A percentile compares a stretch with the other conserved stretches of the same genome.
phyloP scores from a whole-genome alignment of 2,797 vertebrate genomes.

The Sebastolobus alascanus region DNA sequence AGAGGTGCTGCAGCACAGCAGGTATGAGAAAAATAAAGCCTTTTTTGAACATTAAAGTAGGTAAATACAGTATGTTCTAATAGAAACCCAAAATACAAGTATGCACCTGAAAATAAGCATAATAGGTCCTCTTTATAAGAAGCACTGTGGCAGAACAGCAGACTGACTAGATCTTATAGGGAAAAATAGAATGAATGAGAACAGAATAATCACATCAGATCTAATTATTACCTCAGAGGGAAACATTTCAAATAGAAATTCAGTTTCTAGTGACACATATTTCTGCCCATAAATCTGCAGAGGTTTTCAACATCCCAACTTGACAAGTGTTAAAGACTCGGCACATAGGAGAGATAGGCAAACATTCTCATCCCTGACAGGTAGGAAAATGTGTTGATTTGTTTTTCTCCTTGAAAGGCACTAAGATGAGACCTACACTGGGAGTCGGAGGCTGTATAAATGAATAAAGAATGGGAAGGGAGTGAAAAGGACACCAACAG shows the following conservation, averaged over 20 bases:
- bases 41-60: too few species aligned
- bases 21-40: too few species aligned
- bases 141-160: not conserved
- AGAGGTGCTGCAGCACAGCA: too few species aligned
- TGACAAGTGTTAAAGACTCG: slow-evolving; percentile 72
- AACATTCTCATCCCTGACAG: slow-evolving; percentile 64
- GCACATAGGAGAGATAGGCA: slow-evolving; percentile 49
- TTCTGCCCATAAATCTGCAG: not conserved
- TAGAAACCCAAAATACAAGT: too few species aligned
- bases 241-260: not conserved
- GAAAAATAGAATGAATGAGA: not conserved
- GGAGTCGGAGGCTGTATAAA: slow-evolving; percentile 38
- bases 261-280: not conserved
- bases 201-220: not conserved
- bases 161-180: not conserved
- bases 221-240: not conserved
- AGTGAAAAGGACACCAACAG: slow-evolving; percentile 30
- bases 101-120: too few species aligned
- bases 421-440: slow-evolving; percentile 33
- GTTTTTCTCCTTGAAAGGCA: slow-evolving; percentile 56
- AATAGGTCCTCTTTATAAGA: not conserved
- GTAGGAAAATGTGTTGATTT: slow-evolving; percentile 63
- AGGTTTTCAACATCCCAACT: slow-evolving; percentile 38
- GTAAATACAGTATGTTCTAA: too few species aligned
- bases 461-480: slow-evolving; percentile 37